Percentiles rank a stretch among this genome's conserved stretches.
Conservation (phyloP, 1,140 invertebrate species). For the Battus philenor region DNA sequence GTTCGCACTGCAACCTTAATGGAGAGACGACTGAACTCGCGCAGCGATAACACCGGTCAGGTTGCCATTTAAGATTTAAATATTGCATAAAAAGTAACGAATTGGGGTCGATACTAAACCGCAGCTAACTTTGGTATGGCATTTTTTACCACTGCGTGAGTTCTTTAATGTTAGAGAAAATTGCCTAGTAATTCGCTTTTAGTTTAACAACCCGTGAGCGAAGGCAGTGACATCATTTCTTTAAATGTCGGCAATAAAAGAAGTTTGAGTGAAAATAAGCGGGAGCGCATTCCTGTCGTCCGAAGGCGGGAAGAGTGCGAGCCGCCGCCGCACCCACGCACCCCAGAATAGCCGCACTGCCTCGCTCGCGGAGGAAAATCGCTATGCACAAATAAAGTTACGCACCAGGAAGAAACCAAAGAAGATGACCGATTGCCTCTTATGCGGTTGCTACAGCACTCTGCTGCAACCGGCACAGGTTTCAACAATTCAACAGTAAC, state of each 20-base stretch:
- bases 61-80: conserved; percentile 41
- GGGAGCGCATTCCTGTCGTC: conserved; percentile 37
- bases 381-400: conserved; percentile 64
- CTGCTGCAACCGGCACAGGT: not conserved
- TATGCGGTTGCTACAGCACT: conserved; percentile 18
- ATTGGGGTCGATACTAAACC: conserved; percentile 28
- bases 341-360: conserved; percentile 63
- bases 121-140: conserved; percentile 17
- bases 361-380: conserved; percentile 56
- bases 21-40: conserved; percentile 45
- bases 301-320: conserved; percentile 24
- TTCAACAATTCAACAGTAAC: conserved; percentile 1
- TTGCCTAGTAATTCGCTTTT: conserved; percentile 34
- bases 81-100: conserved; percentile 34
- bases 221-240: conserved; percentile 40
- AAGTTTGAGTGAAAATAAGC: conserved; percentile 36
- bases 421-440: conserved; percentile 35
- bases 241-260: conserved; percentile 29
- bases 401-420: conserved; percentile 54
- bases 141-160: conserved; percentile 24
- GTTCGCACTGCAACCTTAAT: conserved; percentile 58
- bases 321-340: conserved; percentile 39
- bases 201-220: conserved; percentile 18
- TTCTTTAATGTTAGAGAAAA: conserved; percentile 26
- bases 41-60: conserved; percentile 28